Conservation (phyloP, 2,797 vertebrate species). For the Lycodopsis pacificus region DNA sequence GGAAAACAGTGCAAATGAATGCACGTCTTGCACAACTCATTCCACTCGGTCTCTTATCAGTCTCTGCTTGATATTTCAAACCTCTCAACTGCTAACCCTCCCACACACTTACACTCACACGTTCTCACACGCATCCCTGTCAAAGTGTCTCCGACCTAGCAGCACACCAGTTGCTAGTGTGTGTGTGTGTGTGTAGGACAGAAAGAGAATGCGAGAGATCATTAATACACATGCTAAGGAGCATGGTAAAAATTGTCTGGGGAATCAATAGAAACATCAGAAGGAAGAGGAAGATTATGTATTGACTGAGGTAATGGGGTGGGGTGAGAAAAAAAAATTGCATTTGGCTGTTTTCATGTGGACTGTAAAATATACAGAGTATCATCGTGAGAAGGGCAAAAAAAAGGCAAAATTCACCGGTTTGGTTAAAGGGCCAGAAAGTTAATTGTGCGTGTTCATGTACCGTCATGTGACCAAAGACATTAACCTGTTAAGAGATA, state of each 20-base stretch:
- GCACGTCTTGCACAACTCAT: background rate
- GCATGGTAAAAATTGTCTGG: constrained; percentile 52
- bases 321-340: constrained; percentile 56
- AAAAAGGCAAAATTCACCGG: background rate
- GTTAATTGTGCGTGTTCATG: background rate
- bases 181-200: background rate
- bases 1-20: background rate
- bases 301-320: constrained; percentile 71
- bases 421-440: background rate
- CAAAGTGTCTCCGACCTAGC: constrained; percentile 36
- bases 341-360: constrained; percentile 58
- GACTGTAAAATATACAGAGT: constrained; percentile 10
- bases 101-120: constrained; percentile 43
- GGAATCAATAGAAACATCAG: constrained; percentile 71
- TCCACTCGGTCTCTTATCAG: constrained; percentile 13
- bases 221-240: constrained; percentile 73
- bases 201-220: constrained; percentile 30
- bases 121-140: constrained; percentile 25
- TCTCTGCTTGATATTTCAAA: constrained; percentile 26
- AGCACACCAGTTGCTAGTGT: constrained; percentile 29
- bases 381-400: constrained; percentile 6
- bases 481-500: background rate
- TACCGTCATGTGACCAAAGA: background rate
- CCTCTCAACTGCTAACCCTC: constrained; percentile 24
- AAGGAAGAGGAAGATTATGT: constrained; percentile 67